These are phyloP conservation scores for Stegodyphus mimosarum DNA, from an alignment of 1,140 invertebrate genomes.

Conservation along the genomic window DNA sequence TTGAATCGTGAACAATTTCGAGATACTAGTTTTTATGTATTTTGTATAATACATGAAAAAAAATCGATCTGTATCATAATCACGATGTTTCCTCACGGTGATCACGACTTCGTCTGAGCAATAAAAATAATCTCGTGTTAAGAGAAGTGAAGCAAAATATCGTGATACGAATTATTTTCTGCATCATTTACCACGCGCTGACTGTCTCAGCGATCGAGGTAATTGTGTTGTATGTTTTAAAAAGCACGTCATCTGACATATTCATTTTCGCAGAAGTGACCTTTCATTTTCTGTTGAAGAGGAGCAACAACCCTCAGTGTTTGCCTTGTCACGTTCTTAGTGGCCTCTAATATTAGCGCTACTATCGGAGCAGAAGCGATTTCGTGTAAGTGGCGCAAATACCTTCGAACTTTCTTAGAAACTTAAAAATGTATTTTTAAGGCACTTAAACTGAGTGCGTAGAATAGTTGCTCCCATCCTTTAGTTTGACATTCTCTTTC, in stretches of 20 bases:
- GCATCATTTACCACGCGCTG: slow-evolving; percentile 11
- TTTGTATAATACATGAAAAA: background rate
- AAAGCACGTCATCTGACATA: slow-evolving; percentile 26
- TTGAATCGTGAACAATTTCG: background rate
- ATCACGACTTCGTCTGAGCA: background rate
- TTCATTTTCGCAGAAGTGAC: slow-evolving; percentile 29
- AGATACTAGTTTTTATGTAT: background rate
- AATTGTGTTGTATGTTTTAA: slow-evolving; percentile 44
- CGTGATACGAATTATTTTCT: background rate
- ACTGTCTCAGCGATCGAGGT: background rate
- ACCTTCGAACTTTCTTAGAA: background rate
- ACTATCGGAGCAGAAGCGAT: background rate
- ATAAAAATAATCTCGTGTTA: background rate
- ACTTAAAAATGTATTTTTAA: background rate
- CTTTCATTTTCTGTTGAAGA: background rate
- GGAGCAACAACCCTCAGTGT: background rate
- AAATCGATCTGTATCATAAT: background rate
- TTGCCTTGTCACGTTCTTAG: background rate
- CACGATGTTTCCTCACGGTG: background rate
- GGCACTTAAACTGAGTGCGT: too few species aligned
- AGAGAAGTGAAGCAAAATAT: background rate
- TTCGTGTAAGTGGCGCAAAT: background rate
- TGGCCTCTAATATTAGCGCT: background rate
- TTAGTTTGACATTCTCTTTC: too few species aligned
- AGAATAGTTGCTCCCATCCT: too few species aligned